Base-by-base conservation (phyloP, 2,888 invertebrate species). In the Trichopoda pennipes region DNA sequence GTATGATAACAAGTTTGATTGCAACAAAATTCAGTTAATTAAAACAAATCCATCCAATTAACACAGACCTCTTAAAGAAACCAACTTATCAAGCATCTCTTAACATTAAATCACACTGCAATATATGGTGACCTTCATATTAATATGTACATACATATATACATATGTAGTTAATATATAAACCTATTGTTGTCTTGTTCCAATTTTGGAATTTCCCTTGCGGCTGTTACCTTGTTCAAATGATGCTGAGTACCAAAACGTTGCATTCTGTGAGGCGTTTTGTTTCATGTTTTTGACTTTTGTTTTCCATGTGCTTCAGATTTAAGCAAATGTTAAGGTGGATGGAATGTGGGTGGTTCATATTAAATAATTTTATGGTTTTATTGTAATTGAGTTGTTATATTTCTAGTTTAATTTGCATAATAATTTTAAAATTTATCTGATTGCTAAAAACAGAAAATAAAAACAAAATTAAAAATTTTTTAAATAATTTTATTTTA, bases 221-320 rank as follows among this genome's bases (percentile, higher is more conserved):
- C 19, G 69, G 69, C 9, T 63, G 47, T 63, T 69, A 69, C 77
- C 69, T 77, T 69, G 35, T 55, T 77, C 55, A 51, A 69, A 77
- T 21, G 55, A 55, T 53, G 53, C 35, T 69, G 60, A 61, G 53
- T 61, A 16, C 28, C 47, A 17, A 55, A 32, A 53, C 47, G 28
- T 69, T 69, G 21, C 16, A 70, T 55, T 55, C 17, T 47, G 47
- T 63, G 44, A 38, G 69, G 77, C 69, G 55, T 69, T 77, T 55
- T 77, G 28, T 63, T 61, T 58, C 55, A 56, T 44, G 51, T 51
- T 70, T 51, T 38, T 61, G 74, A 42, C 44, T 47, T 56, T 58
- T 58, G 44, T 66, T 28, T 64, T 35, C 23, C n/a, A 8, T 47
- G 23, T 44, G 53, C 28, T 12, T 53, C 32, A 53, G 9, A 28